A percentile compares a stretch with the other conserved stretches of the same genome.
phyloP scores from a whole-genome alignment of 2,888 invertebrate genomes.

The Allophyes oxyacanthae region DNA sequence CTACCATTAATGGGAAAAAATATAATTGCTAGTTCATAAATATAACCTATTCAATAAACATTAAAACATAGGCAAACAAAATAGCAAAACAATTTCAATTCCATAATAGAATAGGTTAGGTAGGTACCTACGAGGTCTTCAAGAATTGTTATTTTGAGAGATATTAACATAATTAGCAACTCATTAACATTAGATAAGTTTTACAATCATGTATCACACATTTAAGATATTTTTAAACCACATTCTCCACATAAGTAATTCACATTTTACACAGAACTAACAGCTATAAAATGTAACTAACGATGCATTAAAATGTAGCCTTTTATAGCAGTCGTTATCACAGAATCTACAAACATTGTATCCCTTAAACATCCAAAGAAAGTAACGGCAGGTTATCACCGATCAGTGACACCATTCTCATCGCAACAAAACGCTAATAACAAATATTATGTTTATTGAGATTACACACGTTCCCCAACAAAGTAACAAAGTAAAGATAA shows the following conservation, averaged over 20 bases:
- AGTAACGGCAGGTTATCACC: slow-evolving; percentile 36
- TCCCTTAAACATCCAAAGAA: slow-evolving; percentile 33
- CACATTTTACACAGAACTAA: slow-evolving; percentile 45
- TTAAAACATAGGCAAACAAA: no score
- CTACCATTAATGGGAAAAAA: no score
- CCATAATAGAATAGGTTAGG: no score
- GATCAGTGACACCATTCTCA: slow-evolving; percentile 44
- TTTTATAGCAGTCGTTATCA: slow-evolving; percentile 57
- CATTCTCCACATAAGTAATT: slow-evolving; percentile 34
- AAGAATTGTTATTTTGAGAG: no score
- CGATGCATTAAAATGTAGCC: slow-evolving; percentile 55
- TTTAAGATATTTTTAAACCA: slow-evolving; percentile 17
- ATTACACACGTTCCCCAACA: slow-evolving; percentile 27
- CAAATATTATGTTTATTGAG: slow-evolving; percentile 42
- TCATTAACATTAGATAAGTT: slow-evolving; percentile 2
- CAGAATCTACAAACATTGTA: slow-evolving; percentile 52
- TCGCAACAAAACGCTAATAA: slow-evolving; percentile 53
- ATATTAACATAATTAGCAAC: neutral
- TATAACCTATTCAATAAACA: no score
- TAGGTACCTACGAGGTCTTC: no score
- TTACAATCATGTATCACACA: slow-evolving; percentile 8
- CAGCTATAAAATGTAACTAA: slow-evolving; percentile 53
- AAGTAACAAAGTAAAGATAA: slow-evolving; percentile 29
- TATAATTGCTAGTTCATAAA: no score
- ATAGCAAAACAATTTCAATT: no score